Evolutionary conservation across 30 jellyfish, hydroid and myxozoan species (phyloP).

Genomic region (Aurelia sp.): DNA sequence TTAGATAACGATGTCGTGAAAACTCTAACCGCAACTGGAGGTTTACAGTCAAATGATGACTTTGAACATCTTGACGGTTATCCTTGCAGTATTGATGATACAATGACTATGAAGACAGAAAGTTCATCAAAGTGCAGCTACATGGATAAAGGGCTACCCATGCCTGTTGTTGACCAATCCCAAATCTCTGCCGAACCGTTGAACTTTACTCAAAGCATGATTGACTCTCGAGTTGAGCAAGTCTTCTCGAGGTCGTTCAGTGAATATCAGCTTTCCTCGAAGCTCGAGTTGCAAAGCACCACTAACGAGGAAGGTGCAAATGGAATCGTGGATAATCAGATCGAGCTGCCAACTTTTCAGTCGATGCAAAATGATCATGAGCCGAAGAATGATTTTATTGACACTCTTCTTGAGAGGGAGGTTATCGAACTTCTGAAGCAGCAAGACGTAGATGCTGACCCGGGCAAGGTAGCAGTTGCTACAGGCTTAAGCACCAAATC

Average conservation of each 20-base stretch:
- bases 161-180: background rate
- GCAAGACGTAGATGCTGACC: background rate
- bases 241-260: constrained; percentile 55
- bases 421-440: constrained; percentile 41
- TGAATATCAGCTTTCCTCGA: constrained; percentile 51
- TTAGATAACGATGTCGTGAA: background rate
- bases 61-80: background rate
- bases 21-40: background rate
- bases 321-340: background rate
- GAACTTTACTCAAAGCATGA: constrained; percentile 61
- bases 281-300: constrained; percentile 9
- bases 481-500: background rate
- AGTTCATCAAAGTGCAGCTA: background rate
- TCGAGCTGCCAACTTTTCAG: background rate
- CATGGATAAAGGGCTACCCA: background rate
- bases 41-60: background rate
- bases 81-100: background rate
- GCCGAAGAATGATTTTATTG: constrained; percentile 8
- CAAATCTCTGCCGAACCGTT: constrained; percentile 16
- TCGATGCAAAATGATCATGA: background rate
- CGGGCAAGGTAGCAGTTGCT: background rate
- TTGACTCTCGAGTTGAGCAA: constrained; percentile 57
- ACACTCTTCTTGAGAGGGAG: constrained; percentile 43
- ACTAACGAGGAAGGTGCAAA: background rate
- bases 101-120: background rate